Percentiles rank a stretch among this genome's conserved stretches.
Conservation (phyloP, 2,888 invertebrate species). For the Cryptus armator region DNA sequence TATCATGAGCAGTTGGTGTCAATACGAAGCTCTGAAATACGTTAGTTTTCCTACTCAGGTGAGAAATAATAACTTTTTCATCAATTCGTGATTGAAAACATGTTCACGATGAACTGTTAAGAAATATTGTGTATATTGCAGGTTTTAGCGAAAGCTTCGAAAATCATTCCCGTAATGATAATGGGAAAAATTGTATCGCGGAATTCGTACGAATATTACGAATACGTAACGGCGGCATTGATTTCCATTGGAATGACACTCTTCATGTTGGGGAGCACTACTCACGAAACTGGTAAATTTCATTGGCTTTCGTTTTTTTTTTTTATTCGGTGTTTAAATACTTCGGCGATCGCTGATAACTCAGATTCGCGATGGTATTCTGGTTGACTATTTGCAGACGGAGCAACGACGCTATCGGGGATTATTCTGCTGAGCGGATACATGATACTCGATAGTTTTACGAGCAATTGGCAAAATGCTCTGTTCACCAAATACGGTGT, state of each 20-base stretch:
- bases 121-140: constrained; percentile 75
- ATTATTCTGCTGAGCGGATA: constrained; percentile 94
- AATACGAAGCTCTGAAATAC: constrained; percentile 99
- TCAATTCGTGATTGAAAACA: not conserved
- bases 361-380: constrained; percentile 21
- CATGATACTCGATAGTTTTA: constrained; percentile 98
- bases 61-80: constrained; percentile 62
- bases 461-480: constrained; percentile 98
- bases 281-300: constrained; percentile 87
- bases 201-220: constrained; percentile 94
- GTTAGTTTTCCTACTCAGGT: constrained; percentile 99
- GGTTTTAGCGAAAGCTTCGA: constrained; percentile 98
- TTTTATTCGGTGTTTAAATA: not conserved
- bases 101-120: not conserved
- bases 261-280: constrained; percentile 94
- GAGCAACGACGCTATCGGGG: constrained; percentile 93
- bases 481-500: constrained; percentile 93
- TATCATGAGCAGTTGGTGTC: constrained; percentile 99
- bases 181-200: constrained; percentile 97
- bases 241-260: constrained; percentile 97
- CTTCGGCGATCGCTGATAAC: not conserved
- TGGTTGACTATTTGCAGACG: constrained; percentile 82
- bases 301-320: not conserved
- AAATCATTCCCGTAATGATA: constrained; percentile 98
- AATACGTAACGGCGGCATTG: constrained; percentile 95